Evolutionary conservation across 2,888 invertebrate species (phyloP).

Genomic region (Tachina lurida): DNA sequence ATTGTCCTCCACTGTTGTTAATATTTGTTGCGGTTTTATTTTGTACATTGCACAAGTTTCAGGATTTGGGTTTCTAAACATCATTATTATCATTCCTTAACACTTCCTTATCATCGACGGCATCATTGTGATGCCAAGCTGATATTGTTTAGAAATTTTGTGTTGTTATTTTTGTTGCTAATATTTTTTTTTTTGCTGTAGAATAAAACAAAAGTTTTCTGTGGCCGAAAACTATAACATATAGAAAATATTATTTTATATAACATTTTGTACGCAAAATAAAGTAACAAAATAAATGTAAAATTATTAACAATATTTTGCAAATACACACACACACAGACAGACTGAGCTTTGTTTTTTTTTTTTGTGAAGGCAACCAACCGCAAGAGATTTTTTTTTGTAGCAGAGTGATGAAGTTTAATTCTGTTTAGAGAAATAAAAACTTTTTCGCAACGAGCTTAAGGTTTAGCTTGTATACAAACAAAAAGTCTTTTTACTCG

Average conservation of each 20-base stretch:
- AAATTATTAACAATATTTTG: conserved; percentile 34
- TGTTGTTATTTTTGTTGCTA: not conserved
- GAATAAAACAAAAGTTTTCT: conserved; percentile 43
- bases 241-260: conserved; percentile 35
- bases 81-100: conserved; percentile 23
- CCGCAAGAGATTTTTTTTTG: conserved; percentile 20
- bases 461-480: too few species aligned
- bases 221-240: conserved; percentile 35
- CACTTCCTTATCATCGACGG: conserved; percentile 13
- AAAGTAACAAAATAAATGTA: conserved; percentile 26
- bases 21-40: conserved; percentile 45
- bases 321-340: not conserved
- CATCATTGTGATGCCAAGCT: not conserved
- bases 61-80: conserved; percentile 54
- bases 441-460: not conserved
- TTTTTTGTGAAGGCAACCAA: not conserved
- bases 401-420: conserved; percentile 19
- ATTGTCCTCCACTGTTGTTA: conserved; percentile 4
- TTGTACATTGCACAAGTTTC: conserved; percentile 38
- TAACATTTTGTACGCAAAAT: conserved; percentile 7
- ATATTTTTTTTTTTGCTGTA: not conserved
- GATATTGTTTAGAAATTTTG: conserved; percentile 18
- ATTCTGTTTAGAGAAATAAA: not conserved
- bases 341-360: not conserved
- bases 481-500: too few species aligned